These are phyloP conservation scores for Lampris megalopsis DNA, from an alignment of 2,113 vertebrate genomes.

Conservation along the genomic window DNA sequence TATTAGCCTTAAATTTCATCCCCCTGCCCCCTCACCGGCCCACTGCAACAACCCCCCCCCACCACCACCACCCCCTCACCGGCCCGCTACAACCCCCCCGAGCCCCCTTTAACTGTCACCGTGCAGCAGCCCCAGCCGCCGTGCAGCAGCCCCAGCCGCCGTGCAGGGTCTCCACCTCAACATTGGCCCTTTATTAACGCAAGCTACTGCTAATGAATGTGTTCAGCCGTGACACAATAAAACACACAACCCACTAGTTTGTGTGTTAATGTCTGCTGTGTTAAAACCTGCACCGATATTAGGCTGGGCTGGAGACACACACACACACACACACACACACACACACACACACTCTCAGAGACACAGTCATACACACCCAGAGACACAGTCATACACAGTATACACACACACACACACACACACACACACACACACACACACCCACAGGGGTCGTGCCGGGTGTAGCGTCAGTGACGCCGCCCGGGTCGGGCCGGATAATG, in stretches of 20 bases:
- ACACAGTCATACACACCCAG: conserved; percentile 7
- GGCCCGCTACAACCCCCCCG: conserved; percentile 41
- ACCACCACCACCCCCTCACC: neutral
- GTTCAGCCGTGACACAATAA: conserved; percentile 48
- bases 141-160: conserved; percentile 33
- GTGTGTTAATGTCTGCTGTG: conserved; percentile 45
- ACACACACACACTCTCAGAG: conserved; percentile 19
- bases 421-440: conserved; percentile 10
- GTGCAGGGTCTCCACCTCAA: conserved; percentile 51
- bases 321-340: conserved; percentile 20
- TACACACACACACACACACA: neutral
- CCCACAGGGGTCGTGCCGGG: conserved; percentile 23
- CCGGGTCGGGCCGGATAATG: conserved; percentile 32
- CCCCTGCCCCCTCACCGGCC: conserved; percentile 14
- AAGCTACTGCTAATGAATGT: conserved; percentile 53
- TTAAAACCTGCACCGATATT: neutral
- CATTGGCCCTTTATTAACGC: conserved; percentile 66
- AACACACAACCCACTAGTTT: conserved; percentile 25
- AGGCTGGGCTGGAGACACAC: neutral
- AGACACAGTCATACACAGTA: neutral
- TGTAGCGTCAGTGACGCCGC: conserved; percentile 28
- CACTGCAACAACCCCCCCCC: conserved; percentile 49
- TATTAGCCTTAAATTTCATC: conserved; percentile 73
- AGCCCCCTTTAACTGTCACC: conserved; percentile 68
- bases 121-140: conserved; percentile 47